phyloP scores from a whole-genome alignment of 2,888 invertebrate genomes.

The Patella depressa region DNA sequence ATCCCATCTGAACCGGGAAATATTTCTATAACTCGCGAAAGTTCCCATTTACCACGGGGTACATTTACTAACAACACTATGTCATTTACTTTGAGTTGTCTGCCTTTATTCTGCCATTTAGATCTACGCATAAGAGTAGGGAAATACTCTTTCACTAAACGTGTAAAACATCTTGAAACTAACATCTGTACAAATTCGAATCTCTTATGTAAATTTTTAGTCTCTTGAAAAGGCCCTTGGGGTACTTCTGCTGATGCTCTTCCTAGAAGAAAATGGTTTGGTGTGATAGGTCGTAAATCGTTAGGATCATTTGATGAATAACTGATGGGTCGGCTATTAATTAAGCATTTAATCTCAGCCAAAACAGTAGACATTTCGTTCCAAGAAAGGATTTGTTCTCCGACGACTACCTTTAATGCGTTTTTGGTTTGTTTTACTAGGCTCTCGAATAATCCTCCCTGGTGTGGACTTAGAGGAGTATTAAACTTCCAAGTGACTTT shows the following conservation, averaged over 20 bases:
- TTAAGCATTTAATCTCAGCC: constrained; percentile 11
- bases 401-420: constrained; percentile 15
- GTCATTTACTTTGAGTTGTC: constrained; percentile 25
- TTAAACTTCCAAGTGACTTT: constrained; percentile 20
- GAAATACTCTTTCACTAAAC: constrained; percentile 26
- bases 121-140: constrained; percentile 20
- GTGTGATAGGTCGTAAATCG: constrained; percentile 23
- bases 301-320: constrained; percentile 23
- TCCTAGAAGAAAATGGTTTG: constrained; percentile 30
- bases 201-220: constrained; percentile 14
- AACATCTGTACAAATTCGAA: constrained; percentile 26
- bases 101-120: constrained; percentile 19
- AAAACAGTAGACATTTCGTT: constrained; percentile 29
- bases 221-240: constrained; percentile 18
- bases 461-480: constrained; percentile 22
- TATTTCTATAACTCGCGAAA: constrained; percentile 16
- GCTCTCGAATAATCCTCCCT: constrained; percentile 28
- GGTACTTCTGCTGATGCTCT: constrained; percentile 21
- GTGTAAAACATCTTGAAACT: constrained; percentile 14
- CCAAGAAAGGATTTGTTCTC: constrained; percentile 20
- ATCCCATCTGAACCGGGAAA: constrained; percentile 22
- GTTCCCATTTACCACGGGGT: constrained; percentile 17
- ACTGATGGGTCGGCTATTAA: constrained; percentile 29
- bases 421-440: constrained; percentile 23
- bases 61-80: constrained; percentile 14